Percentiles rank a stretch among this genome's conserved stretches.
phyloP scores from a whole-genome alignment of 1,140 invertebrate genomes.

The Drosophila varians region DNA sequence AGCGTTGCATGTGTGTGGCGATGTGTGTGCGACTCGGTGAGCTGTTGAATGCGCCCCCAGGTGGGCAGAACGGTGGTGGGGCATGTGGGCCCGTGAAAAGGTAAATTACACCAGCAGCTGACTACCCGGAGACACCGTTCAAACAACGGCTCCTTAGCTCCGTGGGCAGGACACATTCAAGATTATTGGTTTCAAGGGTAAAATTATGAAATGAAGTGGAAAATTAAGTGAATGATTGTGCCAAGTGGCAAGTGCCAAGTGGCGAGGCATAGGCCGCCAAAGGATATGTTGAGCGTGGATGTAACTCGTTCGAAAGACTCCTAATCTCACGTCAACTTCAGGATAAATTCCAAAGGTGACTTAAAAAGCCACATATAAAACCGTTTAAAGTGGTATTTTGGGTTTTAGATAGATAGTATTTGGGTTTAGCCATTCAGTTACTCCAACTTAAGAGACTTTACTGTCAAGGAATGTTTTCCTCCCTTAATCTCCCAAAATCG shows the following conservation, averaged over 20 bases:
- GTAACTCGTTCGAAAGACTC: not conserved
- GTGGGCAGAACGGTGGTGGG: conserved; percentile 18
- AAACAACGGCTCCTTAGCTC: conserved; percentile 16
- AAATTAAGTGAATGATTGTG: conserved; percentile 58
- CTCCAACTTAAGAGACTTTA: too few species aligned
- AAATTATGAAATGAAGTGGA: conserved; percentile 65
- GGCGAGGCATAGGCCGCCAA: not conserved
- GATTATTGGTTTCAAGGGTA: conserved; percentile 60
- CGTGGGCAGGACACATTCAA: conserved; percentile 26
- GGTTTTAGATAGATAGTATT: too few species aligned
- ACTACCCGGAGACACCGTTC: conserved; percentile 18
- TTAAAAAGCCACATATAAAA: not conserved
- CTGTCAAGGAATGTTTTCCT: too few species aligned
- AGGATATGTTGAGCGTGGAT: conserved; percentile 14
- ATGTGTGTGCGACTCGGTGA: conserved; percentile 5
- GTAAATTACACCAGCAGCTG: conserved; percentile 46
- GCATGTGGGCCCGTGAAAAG: conserved; percentile 31
- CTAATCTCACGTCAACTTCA: not conserved
- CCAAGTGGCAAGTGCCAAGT: conserved; percentile 32
- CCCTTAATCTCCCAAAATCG: too few species aligned
- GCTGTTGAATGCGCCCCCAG: conserved; percentile 52
- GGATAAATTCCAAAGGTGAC: not conserved
- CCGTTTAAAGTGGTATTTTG: not conserved
- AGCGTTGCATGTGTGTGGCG: conserved; percentile 30
- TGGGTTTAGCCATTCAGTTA: too few species aligned